Percentiles rank a stretch among this genome's conserved stretches.
Evolutionary conservation across 2,888 invertebrate species (phyloP).

Genomic region (Geophilus truncorum): DNA sequence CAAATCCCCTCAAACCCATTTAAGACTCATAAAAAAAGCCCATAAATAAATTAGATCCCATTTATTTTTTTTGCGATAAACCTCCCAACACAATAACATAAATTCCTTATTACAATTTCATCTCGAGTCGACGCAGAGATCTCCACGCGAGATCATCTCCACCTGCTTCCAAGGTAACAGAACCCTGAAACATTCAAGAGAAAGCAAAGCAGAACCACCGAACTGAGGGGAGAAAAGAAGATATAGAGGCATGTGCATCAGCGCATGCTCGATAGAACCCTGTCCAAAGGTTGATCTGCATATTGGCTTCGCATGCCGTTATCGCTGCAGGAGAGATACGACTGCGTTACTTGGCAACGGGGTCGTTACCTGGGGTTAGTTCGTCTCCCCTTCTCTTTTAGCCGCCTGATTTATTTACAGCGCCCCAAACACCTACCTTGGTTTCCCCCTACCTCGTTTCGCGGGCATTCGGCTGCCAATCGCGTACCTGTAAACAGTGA

Average conservation of each 20-base stretch:
- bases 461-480: constrained; percentile 21
- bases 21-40: background rate
- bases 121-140: background rate
- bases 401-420: constrained; percentile 27
- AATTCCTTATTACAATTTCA: constrained; percentile 24
- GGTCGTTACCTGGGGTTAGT: constrained; percentile 21
- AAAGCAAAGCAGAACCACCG: background rate
- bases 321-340: background rate
- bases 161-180: background rate
- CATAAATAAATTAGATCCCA: constrained; percentile 12
- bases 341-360: background rate
- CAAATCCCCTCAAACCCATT: background rate
- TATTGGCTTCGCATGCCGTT: constrained; percentile 25
- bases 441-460: constrained; percentile 20
- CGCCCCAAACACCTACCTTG: constrained; percentile 1
- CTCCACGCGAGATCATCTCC: background rate
- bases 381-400: constrained; percentile 4
- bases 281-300: constrained; percentile 25
- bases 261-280: background rate
- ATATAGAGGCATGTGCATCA: background rate
- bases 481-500: constrained; percentile 2
- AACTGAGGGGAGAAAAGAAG: background rate
- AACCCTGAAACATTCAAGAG: background rate
- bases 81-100: background rate
- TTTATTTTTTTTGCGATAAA: background rate